phyloP scores from a whole-genome alignment of 2,797 vertebrate genomes.

The Spheniscus humboldti region DNA sequence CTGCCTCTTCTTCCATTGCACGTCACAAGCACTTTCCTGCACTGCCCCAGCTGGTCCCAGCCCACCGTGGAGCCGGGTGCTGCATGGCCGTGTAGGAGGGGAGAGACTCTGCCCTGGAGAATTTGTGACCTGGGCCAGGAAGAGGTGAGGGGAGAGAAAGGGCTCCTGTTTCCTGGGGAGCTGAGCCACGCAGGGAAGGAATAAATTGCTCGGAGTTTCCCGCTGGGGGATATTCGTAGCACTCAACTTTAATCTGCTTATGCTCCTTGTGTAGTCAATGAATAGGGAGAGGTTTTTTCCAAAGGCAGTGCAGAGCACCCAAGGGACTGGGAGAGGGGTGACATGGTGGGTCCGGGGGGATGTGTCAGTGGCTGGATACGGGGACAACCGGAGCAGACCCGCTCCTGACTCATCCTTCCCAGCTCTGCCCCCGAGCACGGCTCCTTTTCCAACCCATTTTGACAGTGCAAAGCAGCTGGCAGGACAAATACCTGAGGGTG shows the following conservation, averaged over 20 bases:
- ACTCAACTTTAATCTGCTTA: neutral
- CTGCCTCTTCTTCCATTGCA: neutral
- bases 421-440: neutral
- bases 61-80: neutral
- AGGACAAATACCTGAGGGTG: neutral
- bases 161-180: neutral
- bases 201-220: neutral
- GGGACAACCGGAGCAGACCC: rapidly evolving
- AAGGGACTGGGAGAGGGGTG: neutral
- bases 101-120: neutral
- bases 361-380: rapidly evolving
- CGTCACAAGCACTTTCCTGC: neutral
- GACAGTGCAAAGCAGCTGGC: neutral
- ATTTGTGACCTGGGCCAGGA: neutral
- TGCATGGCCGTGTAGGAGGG: neutral
- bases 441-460: neutral
- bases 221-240: neutral
- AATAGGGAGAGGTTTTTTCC: neutral
- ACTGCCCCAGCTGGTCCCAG: neutral
- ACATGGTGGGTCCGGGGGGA: neutral
- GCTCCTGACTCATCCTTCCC: neutral
- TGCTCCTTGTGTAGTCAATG: neutral
- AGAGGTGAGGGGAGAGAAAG: neutral
- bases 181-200: neutral
- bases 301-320: neutral